Conservation (phyloP, 2,797 vertebrate species). For the Esox lucius region DNA sequence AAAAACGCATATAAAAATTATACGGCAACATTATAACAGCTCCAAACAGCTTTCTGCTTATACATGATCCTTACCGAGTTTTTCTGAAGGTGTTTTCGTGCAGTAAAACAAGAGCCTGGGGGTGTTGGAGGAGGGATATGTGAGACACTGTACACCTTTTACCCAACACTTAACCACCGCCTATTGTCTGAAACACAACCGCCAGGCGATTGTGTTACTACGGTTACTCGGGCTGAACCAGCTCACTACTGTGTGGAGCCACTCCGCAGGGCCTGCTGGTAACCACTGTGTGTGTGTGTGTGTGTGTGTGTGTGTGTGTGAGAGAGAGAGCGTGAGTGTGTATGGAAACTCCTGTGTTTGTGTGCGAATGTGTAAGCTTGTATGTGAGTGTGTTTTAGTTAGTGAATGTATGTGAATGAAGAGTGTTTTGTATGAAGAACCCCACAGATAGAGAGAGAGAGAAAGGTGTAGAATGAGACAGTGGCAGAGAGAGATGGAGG, state of each 20-base stretch:
- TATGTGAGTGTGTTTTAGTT: not conserved
- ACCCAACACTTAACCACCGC: conserved; percentile 56
- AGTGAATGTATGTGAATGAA: conserved; percentile 25
- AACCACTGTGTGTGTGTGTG: not conserved
- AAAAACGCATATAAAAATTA: no score
- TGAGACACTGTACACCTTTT: conserved; percentile 55
- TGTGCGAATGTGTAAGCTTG: not conserved
- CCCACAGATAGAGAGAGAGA: not conserved
- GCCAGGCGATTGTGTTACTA: conserved; percentile 69
- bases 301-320: not conserved
- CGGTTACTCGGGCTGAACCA: conserved; percentile 22
- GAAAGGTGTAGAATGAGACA: no score
- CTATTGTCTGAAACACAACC: conserved; percentile 71
- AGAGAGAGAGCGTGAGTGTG: no score
- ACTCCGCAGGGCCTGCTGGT: conserved; percentile 52
- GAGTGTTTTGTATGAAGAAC: conserved; percentile 71
- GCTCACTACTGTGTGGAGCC: conserved; percentile 47
- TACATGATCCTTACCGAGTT: conserved; percentile 40
- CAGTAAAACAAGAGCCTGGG: conserved; percentile 35
- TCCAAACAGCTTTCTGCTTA: conserved; percentile 29
- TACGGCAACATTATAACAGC: not conserved
- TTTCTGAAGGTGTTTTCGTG: conserved; percentile 42
- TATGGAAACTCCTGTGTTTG: not conserved
- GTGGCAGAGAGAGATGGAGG: no score
- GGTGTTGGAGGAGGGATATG: conserved; percentile 22